Percentiles rank a stretch among this genome's conserved stretches.
These are phyloP conservation scores for Pantherophis alleghaniensis DNA, from an alignment of 2,797 vertebrate genomes.

Conservation along the genomic window DNA sequence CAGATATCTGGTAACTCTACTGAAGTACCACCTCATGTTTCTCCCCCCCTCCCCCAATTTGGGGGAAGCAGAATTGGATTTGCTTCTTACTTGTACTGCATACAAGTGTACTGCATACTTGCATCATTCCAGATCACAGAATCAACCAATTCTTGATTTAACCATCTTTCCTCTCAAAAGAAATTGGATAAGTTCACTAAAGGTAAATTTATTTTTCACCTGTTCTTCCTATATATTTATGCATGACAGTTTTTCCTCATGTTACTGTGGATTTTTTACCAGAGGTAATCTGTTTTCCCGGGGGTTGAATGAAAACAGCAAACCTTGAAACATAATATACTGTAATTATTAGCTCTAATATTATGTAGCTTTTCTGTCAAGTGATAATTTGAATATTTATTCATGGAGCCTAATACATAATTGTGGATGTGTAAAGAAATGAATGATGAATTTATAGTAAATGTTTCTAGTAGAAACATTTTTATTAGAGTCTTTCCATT, in stretches of 20 bases:
- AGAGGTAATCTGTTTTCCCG: neutral
- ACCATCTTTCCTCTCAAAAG: neutral
- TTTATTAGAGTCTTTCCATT: neutral
- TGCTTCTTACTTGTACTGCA: neutral
- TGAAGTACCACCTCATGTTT: neutral
- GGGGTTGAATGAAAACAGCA: neutral
- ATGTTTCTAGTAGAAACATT: neutral
- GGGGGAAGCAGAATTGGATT: too few relatives aligned
- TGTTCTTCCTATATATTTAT: neutral
- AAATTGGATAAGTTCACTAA: neutral
- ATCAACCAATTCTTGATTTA: neutral
- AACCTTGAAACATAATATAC: neutral
- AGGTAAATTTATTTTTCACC: neutral
- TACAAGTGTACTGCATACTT: neutral
- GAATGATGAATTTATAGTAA: neutral
- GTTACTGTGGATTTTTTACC: neutral
- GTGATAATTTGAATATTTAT: neutral
- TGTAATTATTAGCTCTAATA: neutral
- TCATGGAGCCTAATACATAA: neutral
- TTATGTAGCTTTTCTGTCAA: neutral
- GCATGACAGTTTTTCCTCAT: neutral
- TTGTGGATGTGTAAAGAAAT: neutral
- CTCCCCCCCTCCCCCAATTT: too few relatives aligned
- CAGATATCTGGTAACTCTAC: neutral
- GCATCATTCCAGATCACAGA: too few relatives aligned